These are phyloP conservation scores for Mizuhopecten yessoensis DNA, from an alignment of 1,140 invertebrate species.

Conservation along the genomic window DNA sequence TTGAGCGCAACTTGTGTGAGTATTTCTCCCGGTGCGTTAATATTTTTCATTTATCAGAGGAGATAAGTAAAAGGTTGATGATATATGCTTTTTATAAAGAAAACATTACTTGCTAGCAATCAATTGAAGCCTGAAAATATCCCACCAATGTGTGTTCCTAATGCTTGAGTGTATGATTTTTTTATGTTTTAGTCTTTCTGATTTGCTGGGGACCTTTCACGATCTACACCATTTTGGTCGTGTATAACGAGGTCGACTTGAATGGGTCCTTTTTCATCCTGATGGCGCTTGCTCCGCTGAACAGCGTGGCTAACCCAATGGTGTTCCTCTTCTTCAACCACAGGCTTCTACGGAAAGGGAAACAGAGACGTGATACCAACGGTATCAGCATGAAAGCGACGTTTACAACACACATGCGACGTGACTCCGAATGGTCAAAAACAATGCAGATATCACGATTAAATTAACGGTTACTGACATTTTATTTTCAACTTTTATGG, in stretches of 20 bases:
- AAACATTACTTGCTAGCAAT: too few species aligned
- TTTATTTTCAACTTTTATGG: neutral
- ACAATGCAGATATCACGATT: neutral
- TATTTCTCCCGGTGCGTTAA: too few species aligned
- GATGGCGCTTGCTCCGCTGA: neutral
- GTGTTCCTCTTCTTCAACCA: conserved; percentile 17
- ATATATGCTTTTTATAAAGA: too few species aligned
- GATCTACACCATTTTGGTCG: neutral
- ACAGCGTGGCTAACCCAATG: neutral
- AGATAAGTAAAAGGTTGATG: too few species aligned
- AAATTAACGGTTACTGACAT: neutral
- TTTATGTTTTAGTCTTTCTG: neutral
- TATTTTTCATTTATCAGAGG: too few species aligned
- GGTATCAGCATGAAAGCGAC: neutral
- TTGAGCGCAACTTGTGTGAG: too few species aligned
- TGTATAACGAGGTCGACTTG: neutral
- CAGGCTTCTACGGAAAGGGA: neutral
- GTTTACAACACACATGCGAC: neutral
- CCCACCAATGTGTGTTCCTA: too few species aligned
- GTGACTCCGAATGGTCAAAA: neutral
- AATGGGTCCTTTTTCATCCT: neutral
- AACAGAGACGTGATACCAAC: neutral
- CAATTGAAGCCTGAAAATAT: too few species aligned
- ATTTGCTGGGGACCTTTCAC: neutral
- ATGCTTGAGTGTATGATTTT: too few species aligned